Base-by-base conservation (phyloP, 1,140 invertebrate species). In the Anastatus disparis region DNA sequence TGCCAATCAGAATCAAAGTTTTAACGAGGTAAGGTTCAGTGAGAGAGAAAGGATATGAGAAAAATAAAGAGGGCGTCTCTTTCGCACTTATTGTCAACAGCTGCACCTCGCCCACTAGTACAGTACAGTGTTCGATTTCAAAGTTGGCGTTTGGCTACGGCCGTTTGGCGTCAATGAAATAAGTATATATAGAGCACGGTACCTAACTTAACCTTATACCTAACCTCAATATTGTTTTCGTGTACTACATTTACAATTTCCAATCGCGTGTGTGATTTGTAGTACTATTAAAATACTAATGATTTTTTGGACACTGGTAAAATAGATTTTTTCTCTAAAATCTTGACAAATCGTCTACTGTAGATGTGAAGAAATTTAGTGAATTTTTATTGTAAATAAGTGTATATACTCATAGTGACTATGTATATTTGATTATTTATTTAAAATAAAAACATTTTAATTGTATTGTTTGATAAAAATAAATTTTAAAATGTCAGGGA, bases 401-500 rank as follows among this genome's bases (percentile, higher is more conserved):
- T 50, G 10, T 22, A 29, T 20, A 2, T 63, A 13, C 26, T 38
- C 15, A 38, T 17, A 29, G 56, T 52, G 66, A 61, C 35, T 40
- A 69, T 61, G 56, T 31, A 22, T 69, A 29, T 61, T 26, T 61
- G 22, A 61, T 69, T 42, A 13, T 59, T 68, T 50, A 59, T n/a
- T 48, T 48, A 20, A 8, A 15, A 8, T 35, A n/a, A 12, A 22
- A 44, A 35, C 22, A 42, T 24, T 40, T 52, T 20, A 52, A 52
- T 24, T 22, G 20, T 24, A 52, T 24, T 22, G 20, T 24, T 38
- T 3, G 31, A 17, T 29, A 62, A 46, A 46, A 62, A 31, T n/a
- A 6, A 62, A 44, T 46, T 26, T 6, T 29, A 31, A 48, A 46
- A 62, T 62, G 59, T 62, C 85, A n/a, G 84, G 85, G 2, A 87